Evolutionary conservation across 2,797 vertebrate genomes (phyloP).

Genomic region (Argyrosomus regius): DNA sequence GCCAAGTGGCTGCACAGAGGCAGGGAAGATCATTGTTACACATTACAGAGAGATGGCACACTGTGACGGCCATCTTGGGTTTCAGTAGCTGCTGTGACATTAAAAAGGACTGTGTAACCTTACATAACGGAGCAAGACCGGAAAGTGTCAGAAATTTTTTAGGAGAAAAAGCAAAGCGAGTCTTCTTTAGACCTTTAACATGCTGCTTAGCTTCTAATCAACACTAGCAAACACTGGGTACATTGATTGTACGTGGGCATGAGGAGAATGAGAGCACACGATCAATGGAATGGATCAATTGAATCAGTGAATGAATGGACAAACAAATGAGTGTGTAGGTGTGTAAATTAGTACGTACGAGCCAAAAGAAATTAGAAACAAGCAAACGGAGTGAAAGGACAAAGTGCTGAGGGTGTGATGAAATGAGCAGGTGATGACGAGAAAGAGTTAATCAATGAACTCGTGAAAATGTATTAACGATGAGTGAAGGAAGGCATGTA

Average conservation of each 20-base stretch:
- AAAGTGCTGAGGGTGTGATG: slow-evolving; percentile 50
- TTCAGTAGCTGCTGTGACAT: slow-evolving; percentile 56
- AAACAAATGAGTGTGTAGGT: slow-evolving; percentile 71
- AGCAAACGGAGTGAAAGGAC: slow-evolving; percentile 34
- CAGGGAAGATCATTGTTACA: slow-evolving; percentile 33
- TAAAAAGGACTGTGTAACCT: slow-evolving; percentile 22
- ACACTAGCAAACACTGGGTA: slow-evolving; percentile 44
- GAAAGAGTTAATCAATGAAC: slow-evolving; percentile 61
- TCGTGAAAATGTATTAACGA: slow-evolving; percentile 55
- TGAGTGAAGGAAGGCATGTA: slow-evolving; percentile 26
- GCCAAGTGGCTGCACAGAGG: slow-evolving; percentile 53
- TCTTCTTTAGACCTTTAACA: slow-evolving; percentile 38
- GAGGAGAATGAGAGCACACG: slow-evolving; percentile 55
- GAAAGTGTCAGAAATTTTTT: slow-evolving; percentile 16
- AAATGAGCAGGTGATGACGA: slow-evolving; percentile 54
- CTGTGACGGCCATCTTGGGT: slow-evolving; percentile 38
- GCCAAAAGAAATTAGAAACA: slow-evolving; percentile 57
- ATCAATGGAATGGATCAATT: slow-evolving; percentile 70
- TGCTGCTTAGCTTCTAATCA: slow-evolving; percentile 42
- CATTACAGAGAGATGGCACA: slow-evolving; percentile 26
- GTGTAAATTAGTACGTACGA: slow-evolving; percentile 62
- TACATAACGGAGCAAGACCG: not conserved
- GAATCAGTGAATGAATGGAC: slow-evolving; percentile 69
- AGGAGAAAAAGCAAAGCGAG: not conserved
- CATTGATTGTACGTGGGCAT: slow-evolving; percentile 59